Base-by-base conservation (phyloP, 1,140 invertebrate genomes). In the Daktulosphaira vitifoliae region DNA sequence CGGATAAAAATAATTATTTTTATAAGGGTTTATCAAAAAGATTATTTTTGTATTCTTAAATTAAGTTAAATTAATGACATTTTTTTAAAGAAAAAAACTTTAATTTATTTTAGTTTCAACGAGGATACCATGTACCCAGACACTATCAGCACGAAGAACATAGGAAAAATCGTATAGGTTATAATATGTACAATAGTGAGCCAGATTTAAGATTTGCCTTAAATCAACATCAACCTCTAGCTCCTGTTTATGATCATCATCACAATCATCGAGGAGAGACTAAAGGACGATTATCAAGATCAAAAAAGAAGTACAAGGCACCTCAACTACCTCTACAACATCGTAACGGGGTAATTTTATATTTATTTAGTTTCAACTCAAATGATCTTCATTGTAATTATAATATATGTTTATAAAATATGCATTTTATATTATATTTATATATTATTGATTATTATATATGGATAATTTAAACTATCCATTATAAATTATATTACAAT, bases 181-280 rank as follows among this genome's bases (percentile, higher is more conserved):
- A 62, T 18, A 62, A 62, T 18, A 62, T 68, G 69, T 88, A 84
- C 72, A 85, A 81, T 15, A 87, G 85, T 50, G 86, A 87, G 73
- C 86, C 86, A 7, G 85, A 89, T 72, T 72, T 88, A 6, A 71
- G 79, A 18, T 77, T 74, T 46, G n/a, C 53, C n/a, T 22, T 46
- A 7, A 22, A 26, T 9, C 46, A 22, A 33, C 65, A 54, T 15
- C 39, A n/a, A 13, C 66, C 20, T n/a, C 38, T 25, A 8, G 66
- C 51, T 5, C 48, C 26, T 6, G 49, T 46, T 49, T 66, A 67
- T 38, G 37, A 54, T 13, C 71, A 71, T 65, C 72, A 76, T 48
- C 74, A 73, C 68, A 73, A 75, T 9, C 72, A 75, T 13, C 76
- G 76, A 52, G 72, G 74, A 39, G 42, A 29, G 15, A 62, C 44